These are phyloP conservation scores for Coilia nasus DNA, from an alignment of 2,797 vertebrate genomes.

Conservation along the genomic window DNA sequence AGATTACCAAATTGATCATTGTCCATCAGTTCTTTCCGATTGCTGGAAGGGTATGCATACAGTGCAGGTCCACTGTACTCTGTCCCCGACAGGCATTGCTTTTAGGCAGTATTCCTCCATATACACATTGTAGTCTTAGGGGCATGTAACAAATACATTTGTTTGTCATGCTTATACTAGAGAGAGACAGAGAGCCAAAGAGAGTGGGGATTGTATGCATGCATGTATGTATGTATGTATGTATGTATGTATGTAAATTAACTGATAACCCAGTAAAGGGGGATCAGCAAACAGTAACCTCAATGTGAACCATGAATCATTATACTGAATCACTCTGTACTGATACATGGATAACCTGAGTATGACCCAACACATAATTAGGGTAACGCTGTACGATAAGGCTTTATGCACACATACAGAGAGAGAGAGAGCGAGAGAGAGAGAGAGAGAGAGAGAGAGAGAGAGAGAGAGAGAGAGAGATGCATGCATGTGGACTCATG, in stretches of 20 bases:
- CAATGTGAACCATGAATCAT: conserved; percentile 35
- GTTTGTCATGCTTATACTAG: neutral
- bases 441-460: neutral
- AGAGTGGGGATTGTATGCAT: neutral
- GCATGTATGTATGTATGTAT: no score
- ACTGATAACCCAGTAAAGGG: neutral
- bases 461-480: neutral
- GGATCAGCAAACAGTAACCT: conserved; percentile 20
- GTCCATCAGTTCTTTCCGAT: neutral
- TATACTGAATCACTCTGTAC: conserved; percentile 30
- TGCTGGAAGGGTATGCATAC: neutral
- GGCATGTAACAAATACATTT: conserved; percentile 2
- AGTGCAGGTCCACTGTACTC: neutral
- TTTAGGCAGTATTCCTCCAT: neutral
- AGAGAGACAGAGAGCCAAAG: neutral
- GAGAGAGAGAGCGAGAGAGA: conserved; percentile 32
- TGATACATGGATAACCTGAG: conserved; percentile 42
- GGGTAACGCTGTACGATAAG: conserved; percentile 36
- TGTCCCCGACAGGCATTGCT: neutral
- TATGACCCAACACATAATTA: conserved; percentile 50
- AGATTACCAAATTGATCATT: neutral
- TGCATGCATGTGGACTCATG: no score
- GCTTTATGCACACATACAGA: conserved; percentile 26
- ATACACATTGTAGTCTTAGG: neutral
- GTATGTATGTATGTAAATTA: neutral